These are phyloP conservation scores for Ophion ventricosus DNA, from an alignment of 2,888 invertebrate genomes.

Conservation along the genomic window DNA sequence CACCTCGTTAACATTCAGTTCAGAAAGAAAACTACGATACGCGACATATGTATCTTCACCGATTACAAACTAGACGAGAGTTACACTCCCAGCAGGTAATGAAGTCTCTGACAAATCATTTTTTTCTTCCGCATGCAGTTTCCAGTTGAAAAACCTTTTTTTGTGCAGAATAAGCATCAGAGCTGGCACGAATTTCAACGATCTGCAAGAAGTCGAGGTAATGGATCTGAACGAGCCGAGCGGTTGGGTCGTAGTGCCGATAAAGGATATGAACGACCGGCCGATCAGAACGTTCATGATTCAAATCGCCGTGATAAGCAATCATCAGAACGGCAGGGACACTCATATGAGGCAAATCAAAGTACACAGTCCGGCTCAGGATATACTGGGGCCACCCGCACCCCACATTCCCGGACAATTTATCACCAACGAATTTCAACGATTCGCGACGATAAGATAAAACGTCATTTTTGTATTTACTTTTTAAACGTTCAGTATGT, in stretches of 20 bases:
- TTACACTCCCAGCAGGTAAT: constrained; percentile 95
- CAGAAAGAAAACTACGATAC: constrained; percentile 96
- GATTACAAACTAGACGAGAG: constrained; percentile 99
- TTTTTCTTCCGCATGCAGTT: constrained; percentile 7
- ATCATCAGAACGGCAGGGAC: constrained; percentile 99
- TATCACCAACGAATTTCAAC: constrained; percentile 92
- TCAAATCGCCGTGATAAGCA: constrained; percentile 97
- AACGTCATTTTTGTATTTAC: constrained; percentile 38
- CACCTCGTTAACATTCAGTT: constrained; percentile 99
- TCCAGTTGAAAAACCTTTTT: background rate
- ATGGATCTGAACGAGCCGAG: constrained; percentile 96
- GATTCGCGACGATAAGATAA: constrained; percentile 92
- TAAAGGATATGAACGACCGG: constrained; percentile 93
- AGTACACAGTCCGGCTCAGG: constrained; percentile 93
- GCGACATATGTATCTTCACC: constrained; percentile 97
- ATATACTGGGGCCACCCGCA: constrained; percentile 87
- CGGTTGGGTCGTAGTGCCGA: constrained; percentile 97
- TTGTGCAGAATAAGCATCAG: constrained; percentile 91
- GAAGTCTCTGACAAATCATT: background rate
- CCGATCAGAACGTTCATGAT: constrained; percentile 98
- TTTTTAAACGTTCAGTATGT: constrained; percentile 24
- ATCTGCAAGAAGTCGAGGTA: constrained; percentile 97
- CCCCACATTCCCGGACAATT: constrained; percentile 90
- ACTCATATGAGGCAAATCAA: constrained; percentile 99
- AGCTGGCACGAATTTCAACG: constrained; percentile 98